Conservation (phyloP, 2,888 invertebrate genomes). For the Zaprionus bogoriensis region DNA sequence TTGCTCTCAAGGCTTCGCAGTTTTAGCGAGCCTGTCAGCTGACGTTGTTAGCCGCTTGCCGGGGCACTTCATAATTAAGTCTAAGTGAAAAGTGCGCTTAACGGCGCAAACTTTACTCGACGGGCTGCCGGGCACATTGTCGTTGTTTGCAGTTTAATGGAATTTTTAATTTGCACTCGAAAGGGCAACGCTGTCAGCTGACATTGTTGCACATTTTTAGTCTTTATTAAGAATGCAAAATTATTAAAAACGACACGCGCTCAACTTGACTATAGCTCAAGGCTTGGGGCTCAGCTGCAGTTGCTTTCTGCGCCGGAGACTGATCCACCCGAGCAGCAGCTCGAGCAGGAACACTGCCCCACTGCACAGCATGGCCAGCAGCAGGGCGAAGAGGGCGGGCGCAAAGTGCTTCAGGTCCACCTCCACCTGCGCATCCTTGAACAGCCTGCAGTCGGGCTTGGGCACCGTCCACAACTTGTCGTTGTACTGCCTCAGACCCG, state of each 20-base stretch:
- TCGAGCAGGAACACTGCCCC: constrained; percentile 57
- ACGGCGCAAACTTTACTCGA: constrained; percentile 20
- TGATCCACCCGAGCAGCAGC: constrained; percentile 31
- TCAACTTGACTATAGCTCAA: constrained; percentile 12
- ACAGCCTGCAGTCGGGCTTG: constrained; percentile 72
- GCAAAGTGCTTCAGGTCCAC: constrained; percentile 80
- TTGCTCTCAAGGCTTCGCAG: no score
- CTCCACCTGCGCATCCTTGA: constrained; percentile 64
- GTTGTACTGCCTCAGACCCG: constrained; percentile 68
- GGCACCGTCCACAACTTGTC: constrained; percentile 69
- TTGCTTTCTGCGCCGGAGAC: neutral
- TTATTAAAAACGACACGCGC: constrained; percentile 35
- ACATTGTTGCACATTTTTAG: constrained; percentile 50
- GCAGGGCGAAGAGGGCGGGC: constrained; percentile 73
- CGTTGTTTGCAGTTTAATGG: constrained; percentile 70
- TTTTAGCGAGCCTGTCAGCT: neutral
- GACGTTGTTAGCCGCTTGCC: constrained; percentile 12
- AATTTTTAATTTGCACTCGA: constrained; percentile 68
- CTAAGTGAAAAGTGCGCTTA: constrained; percentile 45
- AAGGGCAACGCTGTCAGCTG: constrained; percentile 24
- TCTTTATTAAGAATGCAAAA: constrained; percentile 57
- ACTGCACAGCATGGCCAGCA: constrained; percentile 67
- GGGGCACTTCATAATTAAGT: constrained; percentile 55
- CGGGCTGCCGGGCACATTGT: constrained; percentile 21
- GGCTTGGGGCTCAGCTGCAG: constrained; percentile 28